Evolutionary conservation across 2,113 vertebrate species (phyloP).

Genomic region (Tautogolabrus adspersus): DNA sequence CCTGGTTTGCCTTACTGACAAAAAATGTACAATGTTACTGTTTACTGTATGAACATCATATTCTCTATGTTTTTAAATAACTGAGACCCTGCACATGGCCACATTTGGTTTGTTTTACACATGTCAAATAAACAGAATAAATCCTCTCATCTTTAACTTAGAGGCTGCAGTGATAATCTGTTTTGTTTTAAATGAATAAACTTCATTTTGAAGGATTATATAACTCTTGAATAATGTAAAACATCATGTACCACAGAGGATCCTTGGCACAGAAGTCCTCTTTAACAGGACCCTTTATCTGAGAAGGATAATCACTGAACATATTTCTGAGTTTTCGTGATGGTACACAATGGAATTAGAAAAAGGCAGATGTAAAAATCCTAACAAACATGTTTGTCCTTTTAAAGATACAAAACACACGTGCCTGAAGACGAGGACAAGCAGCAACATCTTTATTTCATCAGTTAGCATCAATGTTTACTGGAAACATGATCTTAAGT

Average conservation of each 20-base stretch:
- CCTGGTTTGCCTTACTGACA: neutral
- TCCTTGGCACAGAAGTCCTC: neutral
- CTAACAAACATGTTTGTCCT: slow-evolving; percentile 35
- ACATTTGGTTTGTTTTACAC: slow-evolving; percentile 12
- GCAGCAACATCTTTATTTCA: slow-evolving; percentile 52
- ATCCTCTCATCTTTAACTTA: neutral
- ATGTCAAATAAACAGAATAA: neutral
- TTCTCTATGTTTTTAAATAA: neutral
- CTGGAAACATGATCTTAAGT: slow-evolving; percentile 32
- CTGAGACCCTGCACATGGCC: neutral
- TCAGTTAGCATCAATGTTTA: slow-evolving; percentile 44
- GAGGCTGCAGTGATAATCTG: neutral
- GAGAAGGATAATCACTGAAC: neutral
- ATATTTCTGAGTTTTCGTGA: slow-evolving; percentile 12
- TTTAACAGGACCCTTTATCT: neutral
- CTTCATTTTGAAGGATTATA: neutral
- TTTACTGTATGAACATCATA: neutral
- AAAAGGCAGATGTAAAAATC: slow-evolving; percentile 21
- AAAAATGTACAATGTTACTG: too few species aligned
- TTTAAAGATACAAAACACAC: slow-evolving; percentile 20
- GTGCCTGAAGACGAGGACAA: slow-evolving; percentile 17
- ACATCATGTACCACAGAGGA: neutral
- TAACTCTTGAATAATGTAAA: neutral
- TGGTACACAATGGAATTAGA: neutral
- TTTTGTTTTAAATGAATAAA: neutral